phyloP scores from a whole-genome alignment of 2,888 invertebrate species.

The Aradus depressus region DNA sequence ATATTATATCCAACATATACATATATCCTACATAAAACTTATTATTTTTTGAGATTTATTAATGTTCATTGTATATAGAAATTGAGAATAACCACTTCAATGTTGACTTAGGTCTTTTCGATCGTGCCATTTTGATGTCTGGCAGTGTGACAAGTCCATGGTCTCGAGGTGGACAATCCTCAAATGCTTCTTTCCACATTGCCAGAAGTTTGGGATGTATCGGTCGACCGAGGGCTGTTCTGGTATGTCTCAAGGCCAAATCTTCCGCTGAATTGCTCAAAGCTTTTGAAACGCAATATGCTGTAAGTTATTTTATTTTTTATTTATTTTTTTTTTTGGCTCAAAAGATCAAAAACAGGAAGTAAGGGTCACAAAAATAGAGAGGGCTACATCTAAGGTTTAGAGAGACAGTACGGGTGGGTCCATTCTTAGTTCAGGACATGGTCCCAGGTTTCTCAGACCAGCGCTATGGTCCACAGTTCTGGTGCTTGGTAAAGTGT shows the following conservation, averaged over 20 bases:
- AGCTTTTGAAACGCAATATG: slow-evolving; percentile 45
- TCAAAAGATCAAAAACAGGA: no score
- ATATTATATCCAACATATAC: no score
- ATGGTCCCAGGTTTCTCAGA: no score
- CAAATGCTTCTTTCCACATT: slow-evolving; percentile 44
- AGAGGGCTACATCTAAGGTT: no score
- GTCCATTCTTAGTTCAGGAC: no score
- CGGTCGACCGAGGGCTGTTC: slow-evolving; percentile 34
- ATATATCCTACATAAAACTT: no score
- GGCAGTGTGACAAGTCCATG: slow-evolving; percentile 42
- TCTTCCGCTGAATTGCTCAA: slow-evolving; percentile 48
- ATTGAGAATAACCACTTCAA: neutral
- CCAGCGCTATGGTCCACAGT: no score
- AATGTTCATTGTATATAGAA: neutral
- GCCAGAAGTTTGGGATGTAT: slow-evolving; percentile 45
- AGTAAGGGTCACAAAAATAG: no score
- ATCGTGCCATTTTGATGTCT: slow-evolving; percentile 58
- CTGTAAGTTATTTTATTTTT: no score
- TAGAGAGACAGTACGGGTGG: no score
- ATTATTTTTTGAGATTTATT: neutral
- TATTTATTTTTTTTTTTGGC: no score
- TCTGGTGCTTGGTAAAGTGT: no score
- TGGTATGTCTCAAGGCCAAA: slow-evolving; percentile 52
- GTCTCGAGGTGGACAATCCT: slow-evolving; percentile 40
- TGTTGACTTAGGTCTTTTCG: slow-evolving; percentile 46